These are phyloP conservation scores for Smithornis capensis DNA, from an alignment of 2,113 vertebrate genomes.

Conservation along the genomic window DNA sequence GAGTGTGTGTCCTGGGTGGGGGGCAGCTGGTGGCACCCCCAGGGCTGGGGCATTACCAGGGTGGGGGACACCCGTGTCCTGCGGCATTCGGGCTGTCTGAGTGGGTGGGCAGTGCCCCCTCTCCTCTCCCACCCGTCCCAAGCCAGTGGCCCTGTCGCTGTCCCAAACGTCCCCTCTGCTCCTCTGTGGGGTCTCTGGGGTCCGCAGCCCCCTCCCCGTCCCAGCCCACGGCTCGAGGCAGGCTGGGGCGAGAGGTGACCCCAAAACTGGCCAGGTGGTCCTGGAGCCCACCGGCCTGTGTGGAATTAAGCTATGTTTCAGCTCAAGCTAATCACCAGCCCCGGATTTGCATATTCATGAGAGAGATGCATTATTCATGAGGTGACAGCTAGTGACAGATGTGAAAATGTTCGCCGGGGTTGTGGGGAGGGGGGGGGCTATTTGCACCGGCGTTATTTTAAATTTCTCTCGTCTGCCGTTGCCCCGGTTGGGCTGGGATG, in stretches of 20 bases:
- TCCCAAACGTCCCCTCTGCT: neutral
- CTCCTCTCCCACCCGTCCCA: neutral
- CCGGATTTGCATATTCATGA: conserved; percentile 72
- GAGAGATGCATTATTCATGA: conserved; percentile 71
- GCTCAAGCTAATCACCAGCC: conserved; percentile 51
- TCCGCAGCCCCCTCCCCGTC: rapidly evolving
- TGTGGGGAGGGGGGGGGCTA: neutral
- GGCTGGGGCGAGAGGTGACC: neutral
- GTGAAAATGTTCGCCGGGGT: conserved; percentile 57
- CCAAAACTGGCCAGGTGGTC: neutral
- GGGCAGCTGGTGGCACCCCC: neutral
- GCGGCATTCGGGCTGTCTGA: neutral
- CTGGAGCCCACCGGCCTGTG: neutral
- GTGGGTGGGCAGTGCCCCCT: neutral
- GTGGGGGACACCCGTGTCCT: neutral
- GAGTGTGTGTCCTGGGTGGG: rapidly evolving
- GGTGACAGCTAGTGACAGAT: conserved; percentile 68
- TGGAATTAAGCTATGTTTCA: conserved; percentile 57
- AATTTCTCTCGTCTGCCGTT: neutral
- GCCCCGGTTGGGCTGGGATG: neutral
- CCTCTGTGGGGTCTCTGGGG: rapidly evolving
- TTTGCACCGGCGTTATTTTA: conserved; percentile 34
- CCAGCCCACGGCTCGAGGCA: rapidly evolving
- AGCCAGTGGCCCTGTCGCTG: neutral
- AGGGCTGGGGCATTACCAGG: neutral